Conservation (phyloP, 2,888 invertebrate species). For the Plebejus anna region DNA sequence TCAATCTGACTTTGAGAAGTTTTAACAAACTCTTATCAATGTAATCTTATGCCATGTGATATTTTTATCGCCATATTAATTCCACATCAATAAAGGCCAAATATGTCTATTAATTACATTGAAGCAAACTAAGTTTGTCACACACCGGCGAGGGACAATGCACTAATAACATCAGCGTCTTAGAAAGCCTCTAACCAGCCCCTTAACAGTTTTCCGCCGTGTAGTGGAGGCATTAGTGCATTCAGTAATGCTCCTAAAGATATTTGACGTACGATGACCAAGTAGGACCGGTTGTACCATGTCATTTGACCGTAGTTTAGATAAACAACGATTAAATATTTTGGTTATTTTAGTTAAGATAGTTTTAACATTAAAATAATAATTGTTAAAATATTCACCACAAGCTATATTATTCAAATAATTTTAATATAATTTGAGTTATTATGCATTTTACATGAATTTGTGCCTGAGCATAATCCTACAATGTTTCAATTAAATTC, state of each 20-base stretch:
- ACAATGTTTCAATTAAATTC: too few relatives aligned
- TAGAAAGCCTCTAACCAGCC: constrained; percentile 77
- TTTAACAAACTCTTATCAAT: background rate
- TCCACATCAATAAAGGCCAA: background rate
- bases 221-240: constrained; percentile 76
- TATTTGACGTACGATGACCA: constrained; percentile 71
- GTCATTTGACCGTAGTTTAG: background rate
- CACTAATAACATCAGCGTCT: constrained; percentile 78
- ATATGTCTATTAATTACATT: constrained; percentile 31
- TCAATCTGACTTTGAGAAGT: background rate
- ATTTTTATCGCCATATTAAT: background rate
- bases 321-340: background rate
- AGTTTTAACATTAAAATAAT: too few relatives aligned
- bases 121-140: constrained; percentile 43
- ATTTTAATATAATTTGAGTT: too few relatives aligned
- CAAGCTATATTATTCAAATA: too few relatives aligned
- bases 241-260: constrained; percentile 77
- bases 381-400: too few relatives aligned
- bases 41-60: background rate
- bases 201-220: constrained; percentile 78
- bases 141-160: constrained; percentile 67
- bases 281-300: constrained; percentile 46
- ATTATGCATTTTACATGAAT: too few relatives aligned
- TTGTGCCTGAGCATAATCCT: too few relatives aligned
- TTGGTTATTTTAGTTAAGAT: too few relatives aligned